These are phyloP conservation scores for Yoshiicerus persimilis DNA, from an alignment of 1,140 invertebrate genomes.

Conservation along the genomic window DNA sequence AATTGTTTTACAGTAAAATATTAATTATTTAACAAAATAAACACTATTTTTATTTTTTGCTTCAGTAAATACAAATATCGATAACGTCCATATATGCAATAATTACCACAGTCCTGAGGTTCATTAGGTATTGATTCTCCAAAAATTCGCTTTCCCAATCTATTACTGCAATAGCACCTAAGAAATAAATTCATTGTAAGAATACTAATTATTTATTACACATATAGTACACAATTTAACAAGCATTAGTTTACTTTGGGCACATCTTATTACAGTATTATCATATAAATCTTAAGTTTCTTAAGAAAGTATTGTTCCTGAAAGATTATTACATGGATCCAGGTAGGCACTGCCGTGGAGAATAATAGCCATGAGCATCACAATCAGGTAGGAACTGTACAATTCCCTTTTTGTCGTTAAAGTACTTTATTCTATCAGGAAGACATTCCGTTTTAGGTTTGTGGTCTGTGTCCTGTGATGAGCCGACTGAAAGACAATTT, in stretches of 20 bases:
- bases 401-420: constrained; percentile 7
- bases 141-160: constrained; percentile 36
- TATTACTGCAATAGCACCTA: constrained; percentile 45
- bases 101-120: constrained; percentile 37
- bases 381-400: constrained; percentile 44
- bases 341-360: constrained; percentile 41
- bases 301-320: background rate
- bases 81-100: background rate
- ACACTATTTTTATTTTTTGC: background rate
- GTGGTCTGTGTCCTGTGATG: background rate
- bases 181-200: background rate
- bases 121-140: constrained; percentile 29
- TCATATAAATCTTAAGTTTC: too few species aligned
- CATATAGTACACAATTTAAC: background rate
- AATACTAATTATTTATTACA: background rate
- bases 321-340: constrained; percentile 38
- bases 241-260: too few species aligned
- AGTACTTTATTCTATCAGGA: background rate
- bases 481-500: background rate
- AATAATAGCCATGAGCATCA: constrained; percentile 35
- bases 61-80: background rate
- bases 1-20: background rate
- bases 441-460: background rate
- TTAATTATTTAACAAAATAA: background rate
- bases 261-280: too few species aligned